Evolutionary conservation across 1,140 invertebrate species (phyloP), one percentile per base, ranked within the genome.

Genomic region (Eulimnadia texana): DNA sequence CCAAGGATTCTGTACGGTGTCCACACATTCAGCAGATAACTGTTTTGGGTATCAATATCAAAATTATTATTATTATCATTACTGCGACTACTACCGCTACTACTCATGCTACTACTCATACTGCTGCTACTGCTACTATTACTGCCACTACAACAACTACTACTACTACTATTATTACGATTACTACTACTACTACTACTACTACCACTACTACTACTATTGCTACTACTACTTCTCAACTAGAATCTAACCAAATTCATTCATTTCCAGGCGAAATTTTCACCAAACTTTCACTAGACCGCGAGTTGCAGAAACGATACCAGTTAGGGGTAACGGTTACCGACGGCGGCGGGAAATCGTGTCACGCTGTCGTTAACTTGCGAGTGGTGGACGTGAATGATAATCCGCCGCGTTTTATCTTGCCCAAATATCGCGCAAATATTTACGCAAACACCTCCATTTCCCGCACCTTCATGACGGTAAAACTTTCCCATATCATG

Each of bases 1-100:
- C 24, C 77, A 88, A 67, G 74, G 82, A 24, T 72, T n/a, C n/a
- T 98, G 23, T 93, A 98, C 72, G 97, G 85, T 72, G 94, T 97
- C n/a, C n/a, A n/a, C n/a, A n/a, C n/a, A n/a, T n/a, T n/a, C n/a
- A n/a, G n/a, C n/a, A n/a, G n/a, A n/a, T n/a, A n/a, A n/a, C n/a
- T n/a, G n/a, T n/a, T n/a, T n/a, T n/a, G n/a, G n/a, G n/a, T n/a
- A n/a, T n/a, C n/a, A n/a, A n/a, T n/a, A n/a, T n/a, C n/a, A n/a
- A n/a, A n/a, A n/a, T n/a, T n/a, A n/a, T n/a, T n/a, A n/a, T n/a
- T n/a, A n/a, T n/a, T n/a, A n/a, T n/a, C n/a, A n/a, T n/a, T n/a
- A n/a, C n/a, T n/a, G n/a, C n/a, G n/a, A n/a, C n/a, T n/a, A n/a
- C n/a, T n/a, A n/a, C n/a, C n/a, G n/a, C n/a, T n/a, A n/a, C n/a